These are phyloP conservation scores for Calephelis nemesis DNA, from an alignment of 1,140 invertebrate genomes.

Conservation along the genomic window DNA sequence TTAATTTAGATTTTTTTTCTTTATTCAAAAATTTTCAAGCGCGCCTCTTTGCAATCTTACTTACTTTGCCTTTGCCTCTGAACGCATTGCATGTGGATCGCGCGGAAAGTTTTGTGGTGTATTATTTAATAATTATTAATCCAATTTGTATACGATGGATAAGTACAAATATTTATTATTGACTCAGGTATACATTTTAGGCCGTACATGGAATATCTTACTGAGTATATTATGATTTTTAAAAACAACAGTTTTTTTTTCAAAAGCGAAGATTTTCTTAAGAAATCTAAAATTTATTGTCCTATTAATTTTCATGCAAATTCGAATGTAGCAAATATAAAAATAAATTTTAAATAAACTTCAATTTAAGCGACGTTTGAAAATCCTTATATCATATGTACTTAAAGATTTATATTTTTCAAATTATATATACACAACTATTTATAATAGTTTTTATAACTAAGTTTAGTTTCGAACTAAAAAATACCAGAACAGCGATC, in stretches of 20 bases:
- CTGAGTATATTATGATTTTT: not conserved
- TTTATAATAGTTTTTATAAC: conserved; percentile 2
- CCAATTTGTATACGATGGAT: too few relatives aligned
- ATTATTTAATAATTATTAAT: too few relatives aligned
- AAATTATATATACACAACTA: conserved; percentile 14
- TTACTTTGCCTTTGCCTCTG: too few relatives aligned
- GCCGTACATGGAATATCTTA: not conserved
- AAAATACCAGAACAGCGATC: conserved; percentile 7
- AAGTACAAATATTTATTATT: too few relatives aligned
- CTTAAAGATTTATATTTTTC: not conserved
- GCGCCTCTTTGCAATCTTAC: too few relatives aligned
- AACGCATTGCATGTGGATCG: too few relatives aligned
- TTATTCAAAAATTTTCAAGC: too few relatives aligned
- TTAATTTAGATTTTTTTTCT: too few relatives aligned
- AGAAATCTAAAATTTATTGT: conserved; percentile 15
- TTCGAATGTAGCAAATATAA: not conserved
- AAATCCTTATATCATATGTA: not conserved
- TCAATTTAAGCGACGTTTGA: not conserved
- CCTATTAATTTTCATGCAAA: conserved; percentile 16
- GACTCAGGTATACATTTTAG: conserved; percentile 3
- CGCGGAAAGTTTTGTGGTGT: too few relatives aligned
- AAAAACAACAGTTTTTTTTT: not conserved
- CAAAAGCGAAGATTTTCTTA: not conserved
- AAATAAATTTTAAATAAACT: not conserved
- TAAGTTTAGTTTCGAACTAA: not conserved